phyloP scores from a whole-genome alignment of 2,888 invertebrate genomes.

The Heteropelma amictum region DNA sequence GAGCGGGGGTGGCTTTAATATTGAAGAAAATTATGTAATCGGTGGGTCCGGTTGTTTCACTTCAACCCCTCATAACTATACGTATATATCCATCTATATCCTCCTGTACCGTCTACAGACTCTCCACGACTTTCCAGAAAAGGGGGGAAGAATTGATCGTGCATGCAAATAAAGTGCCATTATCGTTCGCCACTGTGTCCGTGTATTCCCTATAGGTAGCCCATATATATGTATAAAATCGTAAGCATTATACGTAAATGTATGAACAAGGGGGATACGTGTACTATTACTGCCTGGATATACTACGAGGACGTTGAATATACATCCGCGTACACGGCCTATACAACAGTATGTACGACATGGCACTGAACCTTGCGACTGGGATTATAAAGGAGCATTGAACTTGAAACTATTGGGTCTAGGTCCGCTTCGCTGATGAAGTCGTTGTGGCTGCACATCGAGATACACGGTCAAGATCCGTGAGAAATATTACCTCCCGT shows the following conservation, averaged over 20 bases:
- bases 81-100: neutral
- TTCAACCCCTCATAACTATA: conserved; percentile 52
- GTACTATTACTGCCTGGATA: conserved; percentile 19
- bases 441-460: neutral
- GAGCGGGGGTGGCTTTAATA: conserved; percentile 71
- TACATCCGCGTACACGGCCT: neutral
- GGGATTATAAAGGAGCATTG: conserved; percentile 38
- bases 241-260: conserved; percentile 32
- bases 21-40: conserved; percentile 76
- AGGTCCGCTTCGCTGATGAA: conserved; percentile 15
- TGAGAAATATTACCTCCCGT: neutral
- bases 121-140: conserved; percentile 47
- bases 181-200: conserved; percentile 62
- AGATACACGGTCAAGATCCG: neutral
- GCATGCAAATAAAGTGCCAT: conserved; percentile 74
- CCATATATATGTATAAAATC: neutral
- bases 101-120: conserved; percentile 50
- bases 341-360: conserved; percentile 20
- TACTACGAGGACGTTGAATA: conserved; percentile 11
- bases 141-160: conserved; percentile 66
- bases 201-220: conserved; percentile 25
- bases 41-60: conserved; percentile 60
- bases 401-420: conserved; percentile 49
- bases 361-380: conserved; percentile 37
- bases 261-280: conserved; percentile 37